Base-by-base conservation (phyloP, 1,140 invertebrate species). In the Dysdera silvatica region DNA sequence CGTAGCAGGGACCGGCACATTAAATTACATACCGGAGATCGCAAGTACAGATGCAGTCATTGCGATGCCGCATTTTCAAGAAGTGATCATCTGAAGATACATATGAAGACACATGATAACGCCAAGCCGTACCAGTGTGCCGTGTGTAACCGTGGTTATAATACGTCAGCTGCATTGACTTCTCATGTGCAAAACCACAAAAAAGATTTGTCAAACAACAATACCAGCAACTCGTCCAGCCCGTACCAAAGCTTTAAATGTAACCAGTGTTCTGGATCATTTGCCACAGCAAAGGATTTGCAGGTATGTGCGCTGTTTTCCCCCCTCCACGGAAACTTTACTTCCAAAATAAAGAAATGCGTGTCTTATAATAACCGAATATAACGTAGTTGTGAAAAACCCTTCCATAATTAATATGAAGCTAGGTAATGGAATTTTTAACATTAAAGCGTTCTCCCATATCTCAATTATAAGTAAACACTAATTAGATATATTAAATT, bases 21-120 rank as follows among this genome's bases (percentile, higher is more conserved):
- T 67, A 96, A 96, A 75, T 80, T 96, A 52, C 94, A 97, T 78
- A 95, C 91, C 2, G 91, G 92, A 3, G 91, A 95, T 76, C 84
- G 89, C 74, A 91, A 92, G 77, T 95, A 95, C 77, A 87, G 88
- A 72, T 97, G 94, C 76, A 80, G 83, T 2, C 87, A 91, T 72
- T 96, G 94, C 75, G 88, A 91, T 71, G 86, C 90, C 16, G 89
- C 91, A 51, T 97, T 95, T 78, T 91, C 89, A 24, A 85, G 92
- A 78, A 92, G 90, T 74, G 93, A 96, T 75, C 92, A 96, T 72
- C 75, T 97, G 71, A 95, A 95, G 76, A 95, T 94, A 65, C 93
- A 97, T 74, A 86, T 95, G 85, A 93, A 93, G 74, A 95, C 91
- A 0, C 93, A 96, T 72, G 91, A 95, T 74, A 89, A 87, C 60